Evolutionary conservation across 2,888 invertebrate species (phyloP), one percentile per base, ranked within the genome.

Genomic region (Pomacea canaliculata): DNA sequence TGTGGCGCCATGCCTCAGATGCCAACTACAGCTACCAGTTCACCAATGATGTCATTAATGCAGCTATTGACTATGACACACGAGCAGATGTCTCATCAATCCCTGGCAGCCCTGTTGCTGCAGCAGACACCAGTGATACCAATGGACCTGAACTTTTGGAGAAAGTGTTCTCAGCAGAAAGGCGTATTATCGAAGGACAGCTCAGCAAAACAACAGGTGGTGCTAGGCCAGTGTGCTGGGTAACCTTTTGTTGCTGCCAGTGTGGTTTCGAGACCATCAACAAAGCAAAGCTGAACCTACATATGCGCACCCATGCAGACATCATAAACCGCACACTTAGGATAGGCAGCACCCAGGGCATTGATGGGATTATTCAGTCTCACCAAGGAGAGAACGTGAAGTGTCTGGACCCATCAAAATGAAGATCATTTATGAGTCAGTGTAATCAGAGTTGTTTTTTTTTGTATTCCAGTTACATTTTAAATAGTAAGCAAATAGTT

Each of bases 1-100:
- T 90, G 90, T 90, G 90, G 90, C 85, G 90, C 2, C 90, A 90
- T 81, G 89, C 90, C 27, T 87, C 87, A 70, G 89, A 90, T 74
- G 82, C 84, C 62, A 88, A 88, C 82, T 90, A 90, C 81, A 89
- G 88, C 80, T 90, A 90, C 70, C 86, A 88, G 78, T 85, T 86
- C 75, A 89, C 88, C 56, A 90, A 90, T 79, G 89, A 88, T 76
- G 86, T 89, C 67, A 90, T 90, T 73, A 90, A 90, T 79, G 88
- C 89, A 18, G 89, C 90, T 51, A 87, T 90, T 49, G 89, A 90
- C 76, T 88, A 87, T 78, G 89, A 89, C 77, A 82, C 84, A 49
- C 82, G 83, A 23, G 80, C 83, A 16, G 88, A 86, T 49, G 82
- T 81, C 19, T 73, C n/a, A 83, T 82, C 70, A 81, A 13, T 16